A percentile compares a stretch with the other conserved stretches of the same genome.
phyloP scores from a whole-genome alignment of 1,140 invertebrate genomes.

The Ceratosolen solmsi region DNA sequence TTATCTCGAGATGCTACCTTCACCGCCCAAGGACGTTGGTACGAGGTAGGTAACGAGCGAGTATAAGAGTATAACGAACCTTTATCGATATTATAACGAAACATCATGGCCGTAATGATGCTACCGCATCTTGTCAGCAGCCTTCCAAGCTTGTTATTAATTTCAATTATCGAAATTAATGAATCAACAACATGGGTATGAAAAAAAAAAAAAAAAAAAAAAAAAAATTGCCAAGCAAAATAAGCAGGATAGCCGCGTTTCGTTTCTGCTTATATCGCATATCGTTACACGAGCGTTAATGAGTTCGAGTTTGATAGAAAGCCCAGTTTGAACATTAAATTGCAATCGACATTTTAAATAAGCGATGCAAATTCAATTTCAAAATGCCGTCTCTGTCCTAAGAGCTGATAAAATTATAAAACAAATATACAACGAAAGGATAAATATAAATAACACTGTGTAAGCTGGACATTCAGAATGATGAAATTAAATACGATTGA shows the following conservation, averaged over 20 bases:
- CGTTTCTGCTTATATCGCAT: too few relatives aligned
- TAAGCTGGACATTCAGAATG: background rate
- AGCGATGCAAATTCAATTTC: background rate
- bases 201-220: too few relatives aligned
- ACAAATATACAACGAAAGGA: background rate
- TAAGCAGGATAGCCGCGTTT: background rate
- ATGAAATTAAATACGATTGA: background rate
- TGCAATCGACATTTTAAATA: background rate
- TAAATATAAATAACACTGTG: background rate
- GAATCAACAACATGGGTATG: background rate
- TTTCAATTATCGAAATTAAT: background rate
- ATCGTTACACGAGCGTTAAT: too few relatives aligned
- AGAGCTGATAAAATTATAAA: background rate
- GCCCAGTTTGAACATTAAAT: background rate
- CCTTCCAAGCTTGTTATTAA: too few relatives aligned
- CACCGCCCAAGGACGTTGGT: slow-evolving; percentile 89
- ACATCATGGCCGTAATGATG: background rate
- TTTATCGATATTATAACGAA: background rate
- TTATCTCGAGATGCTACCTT: slow-evolving; percentile 91
- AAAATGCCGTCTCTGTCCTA: background rate
- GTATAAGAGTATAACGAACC: background rate
- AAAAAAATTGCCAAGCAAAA: background rate
- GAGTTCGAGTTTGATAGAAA: background rate
- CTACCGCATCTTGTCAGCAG: background rate
- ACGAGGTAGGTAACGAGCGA: slow-evolving; percentile 77